Conservation (phyloP, 2,797 vertebrate species). For the Anniella stebbinsi region DNA sequence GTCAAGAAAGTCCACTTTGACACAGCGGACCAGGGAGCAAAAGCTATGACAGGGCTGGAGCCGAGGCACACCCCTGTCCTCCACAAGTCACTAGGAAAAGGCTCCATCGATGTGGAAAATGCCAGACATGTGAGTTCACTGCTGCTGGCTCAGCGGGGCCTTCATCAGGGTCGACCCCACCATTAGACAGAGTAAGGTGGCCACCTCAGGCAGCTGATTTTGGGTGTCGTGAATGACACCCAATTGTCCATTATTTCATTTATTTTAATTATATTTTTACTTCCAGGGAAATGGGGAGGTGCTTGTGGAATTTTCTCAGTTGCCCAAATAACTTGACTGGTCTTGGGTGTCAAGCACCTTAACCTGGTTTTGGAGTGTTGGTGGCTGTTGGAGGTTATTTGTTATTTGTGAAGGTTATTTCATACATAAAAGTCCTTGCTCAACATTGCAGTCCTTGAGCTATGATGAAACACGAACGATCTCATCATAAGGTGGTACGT, state of each 20-base stretch:
- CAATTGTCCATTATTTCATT: neutral
- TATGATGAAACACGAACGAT: neutral
- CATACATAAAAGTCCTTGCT: neutral
- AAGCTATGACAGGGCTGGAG: slow-evolving; percentile 64
- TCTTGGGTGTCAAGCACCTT: neutral
- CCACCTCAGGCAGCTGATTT: neutral
- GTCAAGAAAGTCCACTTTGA: slow-evolving; percentile 76
- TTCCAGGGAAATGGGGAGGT: neutral
- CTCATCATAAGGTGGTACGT: neutral
- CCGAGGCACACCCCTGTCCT: slow-evolving; percentile 62
- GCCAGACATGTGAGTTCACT: slow-evolving; percentile 65
- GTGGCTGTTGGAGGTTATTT: too few species aligned
- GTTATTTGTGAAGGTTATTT: neutral
- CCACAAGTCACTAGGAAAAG: slow-evolving; percentile 55
- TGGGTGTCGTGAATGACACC: neutral
- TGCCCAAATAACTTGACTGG: neutral
- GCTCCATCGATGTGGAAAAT: slow-evolving; percentile 63
- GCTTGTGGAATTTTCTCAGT: neutral
- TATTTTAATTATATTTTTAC: neutral
- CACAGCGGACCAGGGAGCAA: slow-evolving; percentile 66
- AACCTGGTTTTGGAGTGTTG: neutral
- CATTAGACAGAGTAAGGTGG: neutral
- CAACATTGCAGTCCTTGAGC: neutral
- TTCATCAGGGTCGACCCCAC: neutral
- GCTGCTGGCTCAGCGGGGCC: rapidly evolving